Conservation (phyloP, 2,797 vertebrate genomes). For the Coilia nasus region DNA sequence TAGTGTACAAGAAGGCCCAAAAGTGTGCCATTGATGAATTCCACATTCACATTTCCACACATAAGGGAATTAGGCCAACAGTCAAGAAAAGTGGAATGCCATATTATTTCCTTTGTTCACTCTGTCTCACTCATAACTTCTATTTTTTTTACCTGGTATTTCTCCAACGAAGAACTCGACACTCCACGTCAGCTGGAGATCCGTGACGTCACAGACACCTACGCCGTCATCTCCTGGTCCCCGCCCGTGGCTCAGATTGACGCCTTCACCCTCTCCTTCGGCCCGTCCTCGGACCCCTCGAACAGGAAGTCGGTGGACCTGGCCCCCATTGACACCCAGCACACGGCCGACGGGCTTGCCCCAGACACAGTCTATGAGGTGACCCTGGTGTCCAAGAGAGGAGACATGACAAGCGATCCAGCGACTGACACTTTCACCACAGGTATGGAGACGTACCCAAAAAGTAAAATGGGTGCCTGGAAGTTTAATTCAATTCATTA, state of each 20-base stretch:
- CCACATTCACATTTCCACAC: neutral
- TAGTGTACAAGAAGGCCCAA: neutral
- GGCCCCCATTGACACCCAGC: slow-evolving; percentile 80
- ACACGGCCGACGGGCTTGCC: slow-evolving; percentile 80
- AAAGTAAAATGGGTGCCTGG: too few species aligned
- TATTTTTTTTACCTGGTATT: neutral
- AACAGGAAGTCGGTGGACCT: slow-evolving; percentile 79
- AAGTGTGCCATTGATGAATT: neutral
- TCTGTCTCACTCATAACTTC: neutral
- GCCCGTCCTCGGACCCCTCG: slow-evolving; percentile 73
- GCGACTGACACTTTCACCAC: slow-evolving; percentile 82
- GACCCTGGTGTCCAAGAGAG: slow-evolving; percentile 78
- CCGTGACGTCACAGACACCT: slow-evolving; percentile 86
- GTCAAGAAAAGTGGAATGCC: neutral
- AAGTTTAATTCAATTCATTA: too few species aligned
- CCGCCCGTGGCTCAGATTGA: slow-evolving; percentile 83
- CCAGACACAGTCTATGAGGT: slow-evolving; percentile 90
- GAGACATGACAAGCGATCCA: slow-evolving; percentile 78
- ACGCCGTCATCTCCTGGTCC: slow-evolving; percentile 87
- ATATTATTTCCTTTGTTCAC: neutral
- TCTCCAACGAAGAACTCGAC: slow-evolving; percentile 77
- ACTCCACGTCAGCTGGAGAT: slow-evolving; percentile 85
- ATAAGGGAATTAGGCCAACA: neutral
- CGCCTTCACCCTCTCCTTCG: slow-evolving; percentile 79
- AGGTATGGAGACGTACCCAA: too few species aligned